Conservation (phyloP, 2,888 invertebrate genomes). For the Geotrupes spiniger region DNA sequence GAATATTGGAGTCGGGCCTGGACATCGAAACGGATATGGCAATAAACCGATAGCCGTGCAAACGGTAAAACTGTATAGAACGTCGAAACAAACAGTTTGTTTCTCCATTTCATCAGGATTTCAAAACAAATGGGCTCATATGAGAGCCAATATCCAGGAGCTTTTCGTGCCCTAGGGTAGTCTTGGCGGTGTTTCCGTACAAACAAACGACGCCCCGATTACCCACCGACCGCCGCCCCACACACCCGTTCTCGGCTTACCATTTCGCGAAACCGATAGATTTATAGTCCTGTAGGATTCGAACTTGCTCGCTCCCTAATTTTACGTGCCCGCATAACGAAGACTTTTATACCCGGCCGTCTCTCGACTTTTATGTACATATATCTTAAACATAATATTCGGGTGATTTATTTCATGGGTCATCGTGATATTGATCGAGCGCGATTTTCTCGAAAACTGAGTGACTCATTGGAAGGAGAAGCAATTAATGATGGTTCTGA, state of each 20-base stretch:
- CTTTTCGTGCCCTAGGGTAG: constrained; percentile 3
- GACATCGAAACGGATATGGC: too few relatives aligned
- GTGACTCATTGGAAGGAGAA: too few relatives aligned
- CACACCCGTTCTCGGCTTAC: constrained; percentile 31
- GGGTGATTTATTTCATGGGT: constrained; percentile 23
- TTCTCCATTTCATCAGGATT: constrained; percentile 39
- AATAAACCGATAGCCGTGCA: too few relatives aligned
- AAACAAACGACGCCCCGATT: constrained; percentile 39
- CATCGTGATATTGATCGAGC: constrained; percentile 7
- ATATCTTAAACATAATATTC: constrained; percentile 20
- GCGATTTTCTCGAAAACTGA: too few relatives aligned
- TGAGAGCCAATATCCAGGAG: constrained; percentile 16
- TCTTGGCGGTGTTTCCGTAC: constrained; percentile 29
- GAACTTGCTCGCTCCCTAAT: constrained; percentile 25
- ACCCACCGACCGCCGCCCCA: too few relatives aligned
- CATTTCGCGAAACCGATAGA: constrained; percentile 37
- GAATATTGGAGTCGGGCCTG: too few relatives aligned
- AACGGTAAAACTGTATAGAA: constrained; percentile 3
- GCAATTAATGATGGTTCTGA: too few relatives aligned
- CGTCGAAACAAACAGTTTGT: constrained; percentile 25
- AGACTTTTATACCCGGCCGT: constrained; percentile 19
- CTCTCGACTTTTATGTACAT: constrained; percentile 21
- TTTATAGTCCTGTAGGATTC: constrained; percentile 40
- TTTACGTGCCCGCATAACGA: constrained; percentile 15
- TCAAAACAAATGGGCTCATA: constrained; percentile 40